Evolutionary conservation across 2,113 vertebrate genomes (phyloP).

Genomic region (Aix galericulata): DNA sequence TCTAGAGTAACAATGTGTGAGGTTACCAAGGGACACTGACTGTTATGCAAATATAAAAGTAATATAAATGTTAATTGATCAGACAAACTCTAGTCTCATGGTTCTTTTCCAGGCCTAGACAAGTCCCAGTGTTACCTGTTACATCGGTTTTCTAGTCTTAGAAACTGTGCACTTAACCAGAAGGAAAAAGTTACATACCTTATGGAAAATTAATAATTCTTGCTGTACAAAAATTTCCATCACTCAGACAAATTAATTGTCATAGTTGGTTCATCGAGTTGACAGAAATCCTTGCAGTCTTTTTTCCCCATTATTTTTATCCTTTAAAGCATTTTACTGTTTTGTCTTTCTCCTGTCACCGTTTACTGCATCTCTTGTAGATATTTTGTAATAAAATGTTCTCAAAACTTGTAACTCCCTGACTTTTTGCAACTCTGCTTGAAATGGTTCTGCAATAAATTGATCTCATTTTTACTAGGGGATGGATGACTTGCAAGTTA

Average conservation of each 20-base stretch:
- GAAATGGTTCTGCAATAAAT: neutral
- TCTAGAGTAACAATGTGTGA: neutral
- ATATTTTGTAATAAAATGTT: neutral
- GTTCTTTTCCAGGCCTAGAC: neutral
- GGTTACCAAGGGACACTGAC: neutral
- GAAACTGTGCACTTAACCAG: neutral
- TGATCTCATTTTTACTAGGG: constrained; percentile 77
- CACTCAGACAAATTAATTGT: neutral
- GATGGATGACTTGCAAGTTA: constrained; percentile 97
- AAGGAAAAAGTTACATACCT: neutral
- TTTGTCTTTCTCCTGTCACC: neutral
- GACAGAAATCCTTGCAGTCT: neutral
- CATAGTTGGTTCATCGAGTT: neutral
- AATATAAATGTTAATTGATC: neutral
- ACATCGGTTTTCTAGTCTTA: neutral
- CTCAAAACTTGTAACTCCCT: neutral
- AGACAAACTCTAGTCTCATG: neutral
- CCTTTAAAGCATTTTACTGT: neutral
- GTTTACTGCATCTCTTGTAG: neutral
- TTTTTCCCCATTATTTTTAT: neutral
- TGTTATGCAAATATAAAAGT: neutral
- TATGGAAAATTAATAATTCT: neutral
- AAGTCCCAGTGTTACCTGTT: neutral
- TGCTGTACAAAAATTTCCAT: neutral
- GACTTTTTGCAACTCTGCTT: neutral